phyloP scores from a whole-genome alignment of 2,113 vertebrate genomes.

The Cyprinodon brontotheroides region DNA sequence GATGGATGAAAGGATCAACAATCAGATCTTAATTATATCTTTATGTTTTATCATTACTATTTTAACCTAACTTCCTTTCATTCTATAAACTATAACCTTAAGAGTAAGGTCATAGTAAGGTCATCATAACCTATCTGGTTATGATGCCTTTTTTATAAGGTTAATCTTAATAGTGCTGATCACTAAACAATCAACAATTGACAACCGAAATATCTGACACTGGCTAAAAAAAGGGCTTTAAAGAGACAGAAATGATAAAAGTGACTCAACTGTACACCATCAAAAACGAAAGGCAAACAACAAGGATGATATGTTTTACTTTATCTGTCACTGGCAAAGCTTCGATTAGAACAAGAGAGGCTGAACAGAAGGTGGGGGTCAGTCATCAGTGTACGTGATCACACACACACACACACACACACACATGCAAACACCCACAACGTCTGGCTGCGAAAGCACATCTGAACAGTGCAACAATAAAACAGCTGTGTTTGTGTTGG shows the following conservation, averaged over 20 bases:
- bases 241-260: neutral
- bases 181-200: no score
- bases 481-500: conserved; percentile 86
- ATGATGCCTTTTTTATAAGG: no score
- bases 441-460: conserved; percentile 79
- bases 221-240: no score
- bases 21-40: no score
- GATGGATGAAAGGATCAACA: no score
- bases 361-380: conserved; percentile 78
- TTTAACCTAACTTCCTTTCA: no score
- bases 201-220: no score
- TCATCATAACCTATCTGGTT: no score
- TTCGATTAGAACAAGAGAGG: conserved; percentile 54
- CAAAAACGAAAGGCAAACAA: neutral
- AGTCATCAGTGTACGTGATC: conserved; percentile 53
- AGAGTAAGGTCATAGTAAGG: no score
- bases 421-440: conserved; percentile 44
- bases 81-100: no score
- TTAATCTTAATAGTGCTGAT: no score
- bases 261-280: neutral
- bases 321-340: conserved; percentile 36
- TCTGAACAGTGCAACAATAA: conserved; percentile 82
- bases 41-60: no score
- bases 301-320: conserved; percentile 19
- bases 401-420: conserved; percentile 33